Conservation (phyloP, 2,888 invertebrate species). For the Pollenia griseotomentosa region DNA sequence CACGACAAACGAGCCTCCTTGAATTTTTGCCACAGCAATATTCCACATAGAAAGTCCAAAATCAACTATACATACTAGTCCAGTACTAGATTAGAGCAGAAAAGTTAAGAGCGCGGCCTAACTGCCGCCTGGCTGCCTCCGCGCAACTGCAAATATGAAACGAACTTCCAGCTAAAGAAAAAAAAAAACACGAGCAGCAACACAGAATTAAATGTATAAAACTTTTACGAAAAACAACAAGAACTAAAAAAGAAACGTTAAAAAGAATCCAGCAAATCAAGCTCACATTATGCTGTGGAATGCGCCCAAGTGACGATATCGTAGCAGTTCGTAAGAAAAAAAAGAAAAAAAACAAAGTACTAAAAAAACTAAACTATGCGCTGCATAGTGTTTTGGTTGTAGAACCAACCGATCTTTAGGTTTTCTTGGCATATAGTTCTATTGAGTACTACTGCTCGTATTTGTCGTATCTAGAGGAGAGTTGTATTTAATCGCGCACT, state of each 20-base stretch:
- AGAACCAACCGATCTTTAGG: conserved; percentile 17
- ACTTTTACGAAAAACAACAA: conserved; percentile 38
- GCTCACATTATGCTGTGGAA: conserved; percentile 83
- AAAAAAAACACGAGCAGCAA: conserved; percentile 45
- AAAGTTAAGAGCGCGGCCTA: conserved; percentile 24
- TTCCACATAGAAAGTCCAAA: conserved; percentile 48
- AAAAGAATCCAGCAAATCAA: conserved; percentile 82
- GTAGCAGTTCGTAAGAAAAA: conserved; percentile 78
- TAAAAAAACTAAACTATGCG: conserved; percentile 27
- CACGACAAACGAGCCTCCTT: conserved; percentile 67
- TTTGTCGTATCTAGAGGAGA: conserved; percentile 25
- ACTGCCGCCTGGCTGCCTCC: conserved; percentile 26
- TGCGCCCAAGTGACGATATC: conserved; percentile 83
- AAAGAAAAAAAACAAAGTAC: conserved; percentile 20
- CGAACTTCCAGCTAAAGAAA: conserved; percentile 2
- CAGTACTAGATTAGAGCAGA: conserved; percentile 1
- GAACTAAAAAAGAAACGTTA: conserved; percentile 34
- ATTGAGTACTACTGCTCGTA: neutral
- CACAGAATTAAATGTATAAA: conserved; percentile 55
- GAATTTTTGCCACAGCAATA: conserved; percentile 18
- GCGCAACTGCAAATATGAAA: conserved; percentile 38
- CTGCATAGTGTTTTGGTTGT: conserved; percentile 32
- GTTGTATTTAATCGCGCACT: conserved; percentile 14
- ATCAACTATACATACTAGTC: conserved; percentile 4
- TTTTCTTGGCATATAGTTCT: neutral